Conservation (phyloP, 2,113 vertebrate genomes). For the Eulemur macaco region DNA sequence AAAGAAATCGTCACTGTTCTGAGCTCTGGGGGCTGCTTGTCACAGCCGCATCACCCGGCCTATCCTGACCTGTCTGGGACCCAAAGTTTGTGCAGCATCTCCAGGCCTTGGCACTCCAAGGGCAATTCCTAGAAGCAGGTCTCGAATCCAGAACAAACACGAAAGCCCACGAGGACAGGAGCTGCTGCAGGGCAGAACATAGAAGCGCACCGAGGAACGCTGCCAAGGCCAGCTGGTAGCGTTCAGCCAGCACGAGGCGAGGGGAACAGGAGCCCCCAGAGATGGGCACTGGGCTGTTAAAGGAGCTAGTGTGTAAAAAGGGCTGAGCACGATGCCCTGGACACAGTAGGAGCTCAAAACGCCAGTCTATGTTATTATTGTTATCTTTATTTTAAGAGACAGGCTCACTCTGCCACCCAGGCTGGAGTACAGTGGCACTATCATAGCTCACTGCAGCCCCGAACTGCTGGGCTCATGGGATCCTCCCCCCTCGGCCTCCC, state of each 20-base stretch:
- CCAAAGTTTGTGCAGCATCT: fast-evolving
- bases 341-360: neutral
- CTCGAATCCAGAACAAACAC: neutral
- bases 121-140: neutral
- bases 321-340: neutral
- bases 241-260: neutral
- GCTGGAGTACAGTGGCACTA: too few relatives aligned
- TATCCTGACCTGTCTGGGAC: neutral
- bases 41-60: neutral
- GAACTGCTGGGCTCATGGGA: too few relatives aligned
- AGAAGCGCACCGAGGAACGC: neutral
- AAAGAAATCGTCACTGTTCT: neutral
- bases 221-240: fast-evolving
- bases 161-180: neutral
- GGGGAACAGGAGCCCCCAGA: neutral
- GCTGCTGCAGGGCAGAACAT: fast-evolving
- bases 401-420: too few relatives aligned
- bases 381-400: too few relatives aligned
- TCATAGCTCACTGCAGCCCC: too few relatives aligned
- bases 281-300: neutral
- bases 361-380: neutral
- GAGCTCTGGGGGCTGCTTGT: neutral
- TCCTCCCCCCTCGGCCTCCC: too few relatives aligned
- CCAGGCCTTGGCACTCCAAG: neutral
- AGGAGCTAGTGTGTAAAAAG: neutral